Evolutionary conservation across 1,140 invertebrate species (phyloP).

Genomic region (Hydropsyche tenuis): DNA sequence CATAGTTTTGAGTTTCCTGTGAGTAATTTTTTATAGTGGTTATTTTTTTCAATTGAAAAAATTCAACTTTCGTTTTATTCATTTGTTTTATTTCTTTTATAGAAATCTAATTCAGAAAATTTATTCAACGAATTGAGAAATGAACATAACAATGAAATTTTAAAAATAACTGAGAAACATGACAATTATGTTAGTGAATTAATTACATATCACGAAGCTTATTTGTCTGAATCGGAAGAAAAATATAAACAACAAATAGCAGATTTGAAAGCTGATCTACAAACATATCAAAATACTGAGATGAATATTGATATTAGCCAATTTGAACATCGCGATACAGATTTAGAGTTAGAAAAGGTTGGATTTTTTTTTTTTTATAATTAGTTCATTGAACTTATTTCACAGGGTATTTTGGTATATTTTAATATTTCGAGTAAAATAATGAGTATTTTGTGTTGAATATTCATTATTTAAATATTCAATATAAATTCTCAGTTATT

Average conservation of each 20-base stretch:
- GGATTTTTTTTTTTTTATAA: not conserved
- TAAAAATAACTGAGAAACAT: constrained; percentile 56
- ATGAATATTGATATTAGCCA: constrained; percentile 52
- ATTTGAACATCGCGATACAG: constrained; percentile 62
- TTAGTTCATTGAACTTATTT: not conserved
- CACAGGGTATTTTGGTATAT: too few relatives aligned
- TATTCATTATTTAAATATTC: too few relatives aligned
- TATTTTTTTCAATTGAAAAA: not conserved
- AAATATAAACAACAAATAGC: constrained; percentile 60
- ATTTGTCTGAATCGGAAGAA: constrained; percentile 60
- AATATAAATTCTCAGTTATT: too few relatives aligned
- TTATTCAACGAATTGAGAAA: constrained; percentile 34
- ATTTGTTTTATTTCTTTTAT: too few relatives aligned
- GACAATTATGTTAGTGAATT: constrained; percentile 60
- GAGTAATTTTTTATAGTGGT: not conserved
- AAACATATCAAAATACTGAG: constrained; percentile 60
- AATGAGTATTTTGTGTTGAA: too few relatives aligned
- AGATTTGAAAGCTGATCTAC: constrained; percentile 61
- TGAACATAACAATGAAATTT: constrained; percentile 52
- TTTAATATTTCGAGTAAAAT: too few relatives aligned
- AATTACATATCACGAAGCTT: constrained; percentile 56
- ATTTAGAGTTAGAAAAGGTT: constrained; percentile 63
- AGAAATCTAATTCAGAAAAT: constrained; percentile 36
- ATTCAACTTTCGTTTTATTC: not conserved
- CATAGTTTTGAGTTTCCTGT: constrained; percentile 54